These are phyloP conservation scores for Platycercus adscitus DNA, from an alignment of 2,113 vertebrate species.

Conservation along the genomic window DNA sequence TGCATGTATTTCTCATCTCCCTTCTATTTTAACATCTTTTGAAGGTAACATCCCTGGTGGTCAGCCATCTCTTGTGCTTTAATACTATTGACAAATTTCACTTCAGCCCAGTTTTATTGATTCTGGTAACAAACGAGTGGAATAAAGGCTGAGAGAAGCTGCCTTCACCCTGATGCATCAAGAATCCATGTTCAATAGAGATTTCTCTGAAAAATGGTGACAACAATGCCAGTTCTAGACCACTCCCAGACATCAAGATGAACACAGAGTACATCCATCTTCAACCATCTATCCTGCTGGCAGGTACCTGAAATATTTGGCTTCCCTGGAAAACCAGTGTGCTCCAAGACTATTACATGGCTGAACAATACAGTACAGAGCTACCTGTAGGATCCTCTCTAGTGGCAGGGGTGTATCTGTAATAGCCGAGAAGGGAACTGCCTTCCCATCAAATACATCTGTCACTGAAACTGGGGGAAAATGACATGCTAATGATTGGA, in stretches of 20 bases:
- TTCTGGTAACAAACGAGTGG: background rate
- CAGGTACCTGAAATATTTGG: background rate
- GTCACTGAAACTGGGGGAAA: background rate
- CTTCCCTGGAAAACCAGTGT: background rate
- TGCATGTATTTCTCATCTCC: background rate
- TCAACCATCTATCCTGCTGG: background rate
- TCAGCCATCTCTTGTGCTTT: background rate
- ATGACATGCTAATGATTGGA: background rate
- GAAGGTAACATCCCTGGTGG: background rate
- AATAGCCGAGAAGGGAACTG: background rate
- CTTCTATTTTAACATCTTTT: background rate
- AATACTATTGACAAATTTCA: background rate
- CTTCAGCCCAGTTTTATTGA: background rate
- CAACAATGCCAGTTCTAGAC: background rate
- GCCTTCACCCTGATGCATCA: background rate
- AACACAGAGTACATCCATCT: background rate
- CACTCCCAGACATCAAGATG: background rate
- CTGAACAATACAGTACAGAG: background rate
- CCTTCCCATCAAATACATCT: background rate
- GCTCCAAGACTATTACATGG: background rate
- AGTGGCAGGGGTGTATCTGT: background rate
- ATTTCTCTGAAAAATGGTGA: background rate
- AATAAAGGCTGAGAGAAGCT: background rate
- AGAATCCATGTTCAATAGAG: background rate
- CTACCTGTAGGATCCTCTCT: background rate